These are phyloP conservation scores for Yoshiicerus persimilis DNA, from an alignment of 1,140 invertebrate genomes.

Conservation along the genomic window DNA sequence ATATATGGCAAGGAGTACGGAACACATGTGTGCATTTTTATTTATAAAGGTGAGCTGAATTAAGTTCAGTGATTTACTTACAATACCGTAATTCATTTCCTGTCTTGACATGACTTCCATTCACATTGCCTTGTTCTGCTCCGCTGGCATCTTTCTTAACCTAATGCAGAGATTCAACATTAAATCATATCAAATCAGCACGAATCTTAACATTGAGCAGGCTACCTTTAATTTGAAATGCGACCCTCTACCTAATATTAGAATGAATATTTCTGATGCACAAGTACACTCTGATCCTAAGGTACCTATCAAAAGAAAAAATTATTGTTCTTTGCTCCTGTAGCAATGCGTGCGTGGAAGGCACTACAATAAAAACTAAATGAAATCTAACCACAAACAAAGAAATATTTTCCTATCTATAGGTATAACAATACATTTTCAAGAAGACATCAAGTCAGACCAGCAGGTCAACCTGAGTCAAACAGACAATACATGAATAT, in stretches of 20 bases:
- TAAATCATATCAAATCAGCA: background rate
- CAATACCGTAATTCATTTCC: background rate
- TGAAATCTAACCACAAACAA: background rate
- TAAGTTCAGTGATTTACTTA: background rate
- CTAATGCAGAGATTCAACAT: background rate
- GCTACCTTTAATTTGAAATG: background rate
- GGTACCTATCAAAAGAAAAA: too few species aligned
- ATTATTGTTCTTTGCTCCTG: too few species aligned
- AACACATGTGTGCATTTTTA: background rate
- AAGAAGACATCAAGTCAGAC: background rate
- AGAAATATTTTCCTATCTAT: background rate
- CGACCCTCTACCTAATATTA: too few species aligned
- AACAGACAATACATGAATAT: background rate
- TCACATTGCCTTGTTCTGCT: background rate
- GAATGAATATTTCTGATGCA: background rate
- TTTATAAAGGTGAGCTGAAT: background rate
- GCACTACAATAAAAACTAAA: background rate
- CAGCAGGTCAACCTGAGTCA: background rate
- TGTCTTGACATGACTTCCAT: background rate
- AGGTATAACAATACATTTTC: background rate
- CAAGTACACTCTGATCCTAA: background rate
- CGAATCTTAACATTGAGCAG: background rate
- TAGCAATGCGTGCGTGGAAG: too few species aligned
- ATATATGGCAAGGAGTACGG: background rate
- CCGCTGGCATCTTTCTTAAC: background rate